Evolutionary conservation across 2,888 invertebrate species (phyloP).

Genomic region (Adelphocoris suturalis): DNA sequence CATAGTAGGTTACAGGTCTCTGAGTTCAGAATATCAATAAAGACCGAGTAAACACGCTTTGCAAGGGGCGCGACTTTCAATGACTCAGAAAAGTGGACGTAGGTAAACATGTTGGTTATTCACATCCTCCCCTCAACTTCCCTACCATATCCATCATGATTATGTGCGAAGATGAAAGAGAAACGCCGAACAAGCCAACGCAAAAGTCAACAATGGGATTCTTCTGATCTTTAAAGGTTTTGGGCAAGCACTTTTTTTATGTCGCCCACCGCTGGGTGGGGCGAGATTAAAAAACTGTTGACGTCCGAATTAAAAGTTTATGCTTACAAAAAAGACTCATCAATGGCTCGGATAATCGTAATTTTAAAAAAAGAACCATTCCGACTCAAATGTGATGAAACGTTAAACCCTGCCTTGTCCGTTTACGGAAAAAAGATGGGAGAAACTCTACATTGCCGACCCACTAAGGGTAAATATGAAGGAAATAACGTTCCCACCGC

Average conservation of each 20-base stretch:
- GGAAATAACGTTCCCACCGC: conserved; percentile 38
- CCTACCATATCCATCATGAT: background rate
- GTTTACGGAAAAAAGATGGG: background rate
- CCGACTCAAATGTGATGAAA: background rate
- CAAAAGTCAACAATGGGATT: conserved; percentile 4
- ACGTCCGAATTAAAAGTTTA: conserved; percentile 3
- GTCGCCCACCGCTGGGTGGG: background rate
- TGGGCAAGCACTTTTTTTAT: conserved; percentile 23
- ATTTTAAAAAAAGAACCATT: background rate
- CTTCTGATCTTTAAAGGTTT: conserved; percentile 14
- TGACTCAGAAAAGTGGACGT: background rate
- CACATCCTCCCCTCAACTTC: background rate
- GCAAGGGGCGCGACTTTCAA: background rate
- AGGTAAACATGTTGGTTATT: conserved; percentile 7
- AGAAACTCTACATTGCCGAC: background rate
- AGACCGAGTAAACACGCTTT: background rate
- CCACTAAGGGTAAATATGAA: conserved; percentile 15
- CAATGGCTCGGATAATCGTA: background rate
- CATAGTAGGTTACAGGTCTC: too few species aligned
- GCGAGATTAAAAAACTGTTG: conserved; percentile 27
- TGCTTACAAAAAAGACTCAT: background rate
- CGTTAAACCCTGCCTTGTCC: background rate
- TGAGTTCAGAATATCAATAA: too few species aligned
- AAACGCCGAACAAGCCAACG: background rate
- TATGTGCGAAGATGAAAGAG: background rate